Base-by-base conservation (phyloP, 2,113 vertebrate genomes). In the Amphiprion ocellaris region DNA sequence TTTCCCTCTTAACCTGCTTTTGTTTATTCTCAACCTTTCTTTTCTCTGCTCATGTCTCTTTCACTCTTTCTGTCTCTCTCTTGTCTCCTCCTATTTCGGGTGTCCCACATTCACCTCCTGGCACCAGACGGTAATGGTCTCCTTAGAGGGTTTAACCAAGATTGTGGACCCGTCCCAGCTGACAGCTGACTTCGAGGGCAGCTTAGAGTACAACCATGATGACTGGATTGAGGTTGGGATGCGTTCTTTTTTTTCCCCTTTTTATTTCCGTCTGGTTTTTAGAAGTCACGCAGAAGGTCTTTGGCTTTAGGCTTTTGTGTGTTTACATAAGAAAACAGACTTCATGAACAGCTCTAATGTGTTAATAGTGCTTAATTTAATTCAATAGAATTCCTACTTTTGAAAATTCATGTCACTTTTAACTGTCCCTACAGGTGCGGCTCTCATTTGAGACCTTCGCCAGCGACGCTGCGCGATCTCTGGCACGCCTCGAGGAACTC, bases 91-190 rank as follows among this genome's bases (percentile, higher is more conserved):
- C 0, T 11, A 14, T 44, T 77, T 59, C 17, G 47, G 47, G 15
- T 69, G 9, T 79, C 28, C 55, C 46, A 53, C 71, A 63, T 39
- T 15, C 46, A 19, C 47, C 11, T 68, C 83, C 76, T 7, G 63
- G 47, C 73, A 82, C 24, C 90, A 99, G 98, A 99, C 98, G 84
- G 97, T 96, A 85, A 98, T 99, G 97, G 98, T 99, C 80, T 99
- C 98, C 87, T 94, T 99, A 87, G 98, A 99, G 93, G 98, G 97
- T 93, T 97, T 99, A 93, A 96, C 97, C 94, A 98, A 98, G 95
- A 96, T 98, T 70, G 98, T 99, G 90, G 98, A 99, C 88, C 97
- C 96, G 69, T 98, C 98, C 81, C 98, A 99, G 94, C 95, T 99
- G 83, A 99, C 98, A 8, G 95, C 97, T 0, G 98, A 99, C 93